These are phyloP conservation scores for Wasmannia auropunctata DNA, from an alignment of 1,140 invertebrate genomes.

Conservation along the genomic window DNA sequence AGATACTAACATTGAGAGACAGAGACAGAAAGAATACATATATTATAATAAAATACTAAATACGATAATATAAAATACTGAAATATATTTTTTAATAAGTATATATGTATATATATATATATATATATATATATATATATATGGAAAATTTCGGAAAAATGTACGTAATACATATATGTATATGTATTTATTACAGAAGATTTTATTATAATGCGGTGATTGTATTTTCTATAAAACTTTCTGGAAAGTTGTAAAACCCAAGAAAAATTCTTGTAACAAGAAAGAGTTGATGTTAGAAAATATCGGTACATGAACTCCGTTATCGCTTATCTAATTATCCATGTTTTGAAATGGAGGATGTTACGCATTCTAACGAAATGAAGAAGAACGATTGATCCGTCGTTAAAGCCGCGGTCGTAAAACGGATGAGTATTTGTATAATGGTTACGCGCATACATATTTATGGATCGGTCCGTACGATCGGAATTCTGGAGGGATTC, in stretches of 20 bases:
- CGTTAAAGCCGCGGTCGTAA: slow-evolving; percentile 2
- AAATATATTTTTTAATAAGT: not conserved
- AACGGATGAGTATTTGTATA: slow-evolving; percentile 4
- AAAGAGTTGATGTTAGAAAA: not conserved
- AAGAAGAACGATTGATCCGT: not conserved
- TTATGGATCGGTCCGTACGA: not conserved
- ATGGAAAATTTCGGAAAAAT: no score
- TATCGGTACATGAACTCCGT: not conserved
- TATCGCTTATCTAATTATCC: slow-evolving; percentile 7
- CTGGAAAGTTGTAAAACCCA: not conserved
- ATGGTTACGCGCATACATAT: slow-evolving; percentile 27
- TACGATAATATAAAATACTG: not conserved
- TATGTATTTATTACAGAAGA: not conserved
- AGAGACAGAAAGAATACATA: not conserved
- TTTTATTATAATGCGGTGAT: not conserved
- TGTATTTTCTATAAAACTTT: not conserved
- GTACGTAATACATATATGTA: no score
- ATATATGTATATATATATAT: no score
- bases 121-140: no score
- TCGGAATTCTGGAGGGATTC: slow-evolving; percentile 16
- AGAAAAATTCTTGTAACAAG: not conserved
- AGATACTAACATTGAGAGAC: not conserved
- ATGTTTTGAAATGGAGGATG: not conserved
- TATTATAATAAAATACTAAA: not conserved
- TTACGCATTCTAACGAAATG: not conserved